phyloP scores from a whole-genome alignment of 2,113 vertebrate species.

The Anser brachyrhynchus region DNA sequence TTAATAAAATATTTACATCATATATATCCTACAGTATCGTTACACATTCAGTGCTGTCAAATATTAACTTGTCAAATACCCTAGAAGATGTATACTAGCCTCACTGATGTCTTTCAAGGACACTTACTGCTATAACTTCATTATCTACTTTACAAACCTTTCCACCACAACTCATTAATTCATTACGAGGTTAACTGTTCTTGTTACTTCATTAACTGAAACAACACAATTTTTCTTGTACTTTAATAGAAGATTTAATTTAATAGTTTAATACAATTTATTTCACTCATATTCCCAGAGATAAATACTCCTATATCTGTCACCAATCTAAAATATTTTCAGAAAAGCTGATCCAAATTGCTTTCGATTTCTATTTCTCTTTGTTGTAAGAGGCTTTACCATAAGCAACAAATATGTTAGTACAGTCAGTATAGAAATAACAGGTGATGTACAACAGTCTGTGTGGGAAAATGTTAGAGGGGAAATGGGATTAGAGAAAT shows the following conservation, averaged over 20 bases:
- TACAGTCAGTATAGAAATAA: neutral
- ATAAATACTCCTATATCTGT: neutral
- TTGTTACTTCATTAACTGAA: slow-evolving; percentile 46
- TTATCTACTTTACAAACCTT: slow-evolving; percentile 41
- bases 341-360: neutral
- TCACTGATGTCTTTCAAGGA: neutral
- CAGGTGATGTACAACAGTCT: neutral
- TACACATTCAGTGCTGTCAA: neutral
- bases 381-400: neutral
- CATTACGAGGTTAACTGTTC: slow-evolving; percentile 47
- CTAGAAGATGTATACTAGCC: neutral
- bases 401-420: neutral
- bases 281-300: neutral
- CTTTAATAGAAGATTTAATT: slow-evolving; percentile 28
- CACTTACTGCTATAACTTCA: neutral
- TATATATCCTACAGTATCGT: neutral
- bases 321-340: neutral
- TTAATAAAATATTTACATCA: neutral
- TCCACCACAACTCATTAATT: slow-evolving; percentile 35
- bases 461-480: neutral
- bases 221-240: slow-evolving; percentile 22
- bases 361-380: neutral
- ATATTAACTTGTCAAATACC: slow-evolving; percentile 28
- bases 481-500: slow-evolving; percentile 10
- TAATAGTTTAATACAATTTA: slow-evolving; percentile 13